These are phyloP conservation scores for Arbacia lixula DNA, from an alignment of 53 echinoderm and acorn worm genomes.

Conservation along the genomic window DNA sequence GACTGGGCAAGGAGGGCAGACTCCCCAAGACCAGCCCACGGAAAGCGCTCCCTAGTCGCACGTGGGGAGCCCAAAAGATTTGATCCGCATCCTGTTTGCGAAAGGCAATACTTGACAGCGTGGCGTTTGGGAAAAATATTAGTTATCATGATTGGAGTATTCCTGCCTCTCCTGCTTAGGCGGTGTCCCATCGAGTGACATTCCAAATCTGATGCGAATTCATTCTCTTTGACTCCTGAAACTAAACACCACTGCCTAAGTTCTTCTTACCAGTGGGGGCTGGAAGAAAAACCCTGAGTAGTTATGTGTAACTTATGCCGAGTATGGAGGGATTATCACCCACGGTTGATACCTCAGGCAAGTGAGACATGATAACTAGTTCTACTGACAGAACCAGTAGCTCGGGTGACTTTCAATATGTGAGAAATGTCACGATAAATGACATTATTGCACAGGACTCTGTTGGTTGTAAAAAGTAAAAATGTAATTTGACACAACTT, in stretches of 20 bases:
- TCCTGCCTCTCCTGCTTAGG: slow-evolving; percentile 33
- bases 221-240: slow-evolving; percentile 19
- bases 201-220: slow-evolving; percentile 16
- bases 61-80: slow-evolving; percentile 41
- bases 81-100: slow-evolving; percentile 44
- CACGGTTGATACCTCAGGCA: too few species aligned
- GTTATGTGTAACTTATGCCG: not conserved
- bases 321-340: slow-evolving; percentile 3
- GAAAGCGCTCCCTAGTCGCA: slow-evolving; percentile 38
- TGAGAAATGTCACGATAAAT: too few species aligned
- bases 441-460: too few species aligned
- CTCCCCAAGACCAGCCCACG: slow-evolving; percentile 48
- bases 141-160: slow-evolving; percentile 17
- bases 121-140: not conserved
- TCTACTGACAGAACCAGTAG: too few species aligned
- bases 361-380: too few species aligned
- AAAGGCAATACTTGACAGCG: slow-evolving; percentile 23
- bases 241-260: slow-evolving; percentile 25
- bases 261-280: slow-evolving; percentile 4
- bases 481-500: too few species aligned
- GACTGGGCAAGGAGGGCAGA: slow-evolving; percentile 25
- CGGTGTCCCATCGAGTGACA: slow-evolving; percentile 23
- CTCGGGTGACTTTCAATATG: too few species aligned
- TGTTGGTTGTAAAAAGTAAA: too few species aligned
- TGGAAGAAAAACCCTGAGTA: not conserved